Percentiles rank a stretch among this genome's conserved stretches.
phyloP scores from a whole-genome alignment of 2,888 invertebrate species.

The Agrypnus murinus region DNA sequence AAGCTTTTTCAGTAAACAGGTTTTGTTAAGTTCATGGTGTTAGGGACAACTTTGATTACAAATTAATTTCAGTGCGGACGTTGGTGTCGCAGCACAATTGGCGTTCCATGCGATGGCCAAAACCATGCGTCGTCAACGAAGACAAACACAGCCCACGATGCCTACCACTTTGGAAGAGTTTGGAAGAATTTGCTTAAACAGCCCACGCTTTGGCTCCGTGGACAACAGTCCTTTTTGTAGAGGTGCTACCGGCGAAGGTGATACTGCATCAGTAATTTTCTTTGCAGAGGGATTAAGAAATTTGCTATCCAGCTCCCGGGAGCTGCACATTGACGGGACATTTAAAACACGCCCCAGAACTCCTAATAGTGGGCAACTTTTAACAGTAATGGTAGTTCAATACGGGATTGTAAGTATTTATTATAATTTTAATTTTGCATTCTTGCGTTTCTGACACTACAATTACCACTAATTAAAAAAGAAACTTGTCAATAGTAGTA shows the following conservation, averaged over 20 bases:
- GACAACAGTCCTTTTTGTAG: too few relatives aligned
- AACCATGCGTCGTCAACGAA: slow-evolving; percentile 9
- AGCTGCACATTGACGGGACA: slow-evolving; percentile 6
- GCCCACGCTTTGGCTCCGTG: neutral
- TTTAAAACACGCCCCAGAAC: neutral
- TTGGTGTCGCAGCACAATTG: neutral
- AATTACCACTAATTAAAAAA: too few relatives aligned
- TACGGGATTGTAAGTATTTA: slow-evolving; percentile 7
- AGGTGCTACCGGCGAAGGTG: slow-evolving; percentile 7
- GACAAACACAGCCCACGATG: slow-evolving; percentile 4
- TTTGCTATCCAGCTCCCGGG: neutral
- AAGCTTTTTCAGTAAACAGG: too few relatives aligned
- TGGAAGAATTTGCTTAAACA: slow-evolving; percentile 2
- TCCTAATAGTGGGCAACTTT: neutral
- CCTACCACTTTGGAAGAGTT: slow-evolving; percentile 4
- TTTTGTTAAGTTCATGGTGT: too few relatives aligned
- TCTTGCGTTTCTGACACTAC: too few relatives aligned
- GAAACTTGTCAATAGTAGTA: too few relatives aligned
- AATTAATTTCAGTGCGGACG: neutral
- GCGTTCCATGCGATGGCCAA: neutral
- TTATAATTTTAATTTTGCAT: neutral
- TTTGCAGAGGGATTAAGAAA: neutral
- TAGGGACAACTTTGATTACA: neutral
- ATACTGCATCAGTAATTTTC: slow-evolving; percentile 1
- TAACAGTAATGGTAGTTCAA: slow-evolving; percentile 5